phyloP scores from a whole-genome alignment of 92 coral and sea anemone genomes.

The Umimayanthus kanabou region DNA sequence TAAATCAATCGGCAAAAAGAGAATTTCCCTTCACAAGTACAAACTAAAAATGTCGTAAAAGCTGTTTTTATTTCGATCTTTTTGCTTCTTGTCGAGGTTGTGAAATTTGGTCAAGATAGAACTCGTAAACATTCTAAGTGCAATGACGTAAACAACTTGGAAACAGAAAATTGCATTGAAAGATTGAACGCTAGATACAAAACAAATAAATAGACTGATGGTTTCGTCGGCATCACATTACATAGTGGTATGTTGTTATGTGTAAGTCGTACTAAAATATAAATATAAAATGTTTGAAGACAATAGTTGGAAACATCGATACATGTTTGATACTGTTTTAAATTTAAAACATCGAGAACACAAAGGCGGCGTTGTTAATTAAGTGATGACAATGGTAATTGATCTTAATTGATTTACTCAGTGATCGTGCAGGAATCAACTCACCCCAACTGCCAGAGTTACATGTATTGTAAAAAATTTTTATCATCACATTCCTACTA shows the following conservation, averaged over 20 bases:
- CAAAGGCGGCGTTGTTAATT: not conserved
- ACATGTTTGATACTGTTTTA: not conserved
- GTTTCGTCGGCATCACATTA: too few relatives aligned
- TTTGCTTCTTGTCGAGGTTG: not conserved
- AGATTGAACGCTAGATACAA: constrained; percentile 2
- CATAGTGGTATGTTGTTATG: not conserved
- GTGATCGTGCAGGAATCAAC: not conserved
- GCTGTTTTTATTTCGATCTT: not conserved
- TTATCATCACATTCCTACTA: not conserved
- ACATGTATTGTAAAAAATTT: too few relatives aligned
- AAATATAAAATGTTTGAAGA: not conserved
- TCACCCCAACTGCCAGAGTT: not conserved
- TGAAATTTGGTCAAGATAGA: not conserved
- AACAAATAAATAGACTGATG: too few relatives aligned
- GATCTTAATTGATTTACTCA: not conserved
- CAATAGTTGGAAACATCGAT: not conserved
- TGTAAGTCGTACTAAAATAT: not conserved
- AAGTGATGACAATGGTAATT: constrained; percentile 25
- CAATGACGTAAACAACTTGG: not conserved
- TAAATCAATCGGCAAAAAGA: not conserved
- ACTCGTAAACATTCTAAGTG: constrained; percentile 25
- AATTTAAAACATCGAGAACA: not conserved
- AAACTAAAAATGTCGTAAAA: not conserved
- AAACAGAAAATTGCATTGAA: not conserved
- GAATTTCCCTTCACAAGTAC: constrained; percentile 2